A percentile compares a stretch with the other conserved stretches of the same genome.
Conservation (phyloP, 2,888 invertebrate species). For the Standfussiana lucernea region DNA sequence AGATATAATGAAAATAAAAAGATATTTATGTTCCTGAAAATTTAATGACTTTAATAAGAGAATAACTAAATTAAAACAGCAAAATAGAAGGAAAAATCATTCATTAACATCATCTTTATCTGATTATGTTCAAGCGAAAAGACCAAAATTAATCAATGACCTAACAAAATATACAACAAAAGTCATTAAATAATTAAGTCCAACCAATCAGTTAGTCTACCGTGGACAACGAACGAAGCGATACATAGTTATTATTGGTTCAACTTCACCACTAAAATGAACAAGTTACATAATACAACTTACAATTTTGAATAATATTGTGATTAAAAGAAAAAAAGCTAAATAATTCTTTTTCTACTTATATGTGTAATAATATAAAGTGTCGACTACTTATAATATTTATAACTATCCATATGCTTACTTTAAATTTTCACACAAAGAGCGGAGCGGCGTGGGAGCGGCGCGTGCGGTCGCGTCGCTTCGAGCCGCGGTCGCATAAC, state of each 20-base stretch:
- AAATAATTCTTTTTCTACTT: slow-evolving; percentile 90
- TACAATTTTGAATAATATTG: slow-evolving; percentile 91
- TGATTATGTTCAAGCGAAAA: slow-evolving; percentile 87
- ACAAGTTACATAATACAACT: slow-evolving; percentile 89
- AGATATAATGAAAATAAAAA: slow-evolving; percentile 71
- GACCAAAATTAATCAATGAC: slow-evolving; percentile 91
- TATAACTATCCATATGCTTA: slow-evolving; percentile 89
- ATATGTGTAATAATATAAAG: slow-evolving; percentile 91
- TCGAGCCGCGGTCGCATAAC: slow-evolving; percentile 39
- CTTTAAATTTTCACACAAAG: slow-evolving; percentile 89
- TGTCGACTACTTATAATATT: slow-evolving; percentile 90
- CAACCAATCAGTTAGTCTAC: slow-evolving; percentile 86
- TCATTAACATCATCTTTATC: slow-evolving; percentile 89
- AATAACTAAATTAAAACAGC: slow-evolving; percentile 91
- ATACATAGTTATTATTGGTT: slow-evolving; percentile 81
- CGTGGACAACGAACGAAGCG: slow-evolving; percentile 83
- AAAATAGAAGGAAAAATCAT: slow-evolving; percentile 89
- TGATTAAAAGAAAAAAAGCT: slow-evolving; percentile 90
- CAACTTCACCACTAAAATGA: slow-evolving; percentile 87
- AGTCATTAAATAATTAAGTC: slow-evolving; percentile 91
- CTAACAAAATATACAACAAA: slow-evolving; percentile 91
- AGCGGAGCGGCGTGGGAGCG: slow-evolving; percentile 76
- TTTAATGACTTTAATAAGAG: slow-evolving; percentile 91
- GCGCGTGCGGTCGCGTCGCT: slow-evolving; percentile 61
- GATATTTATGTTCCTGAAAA: slow-evolving; percentile 87